A percentile compares a stretch with the other conserved stretches of the same genome.
Conservation (phyloP, 2,888 invertebrate species). For the Darwinula stevensoni region DNA sequence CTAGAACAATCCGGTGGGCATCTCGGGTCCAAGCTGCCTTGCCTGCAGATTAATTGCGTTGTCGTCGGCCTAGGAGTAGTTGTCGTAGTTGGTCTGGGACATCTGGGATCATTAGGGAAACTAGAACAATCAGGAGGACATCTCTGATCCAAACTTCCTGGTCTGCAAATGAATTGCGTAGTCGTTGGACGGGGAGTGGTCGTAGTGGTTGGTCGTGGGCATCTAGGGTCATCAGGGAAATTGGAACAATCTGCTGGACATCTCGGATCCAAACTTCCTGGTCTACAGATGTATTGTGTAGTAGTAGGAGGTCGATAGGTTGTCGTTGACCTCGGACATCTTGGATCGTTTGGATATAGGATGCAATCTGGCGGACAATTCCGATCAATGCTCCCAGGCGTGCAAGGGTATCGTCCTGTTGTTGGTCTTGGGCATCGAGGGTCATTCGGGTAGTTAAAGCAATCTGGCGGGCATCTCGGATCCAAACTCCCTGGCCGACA, state of each 20-base stretch:
- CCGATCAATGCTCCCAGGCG: too few species aligned
- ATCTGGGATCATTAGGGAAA: background rate
- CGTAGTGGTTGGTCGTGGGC: background rate
- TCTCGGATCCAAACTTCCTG: background rate
- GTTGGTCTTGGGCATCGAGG: too few species aligned
- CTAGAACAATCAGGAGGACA: background rate
- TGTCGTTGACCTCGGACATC: too few species aligned
- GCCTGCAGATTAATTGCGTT: background rate
- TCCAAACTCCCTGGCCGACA: too few species aligned
- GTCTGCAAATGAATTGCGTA: background rate
- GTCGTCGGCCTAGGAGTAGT: background rate
- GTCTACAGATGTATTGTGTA: conserved; percentile 1
- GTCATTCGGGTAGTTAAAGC: too few species aligned
- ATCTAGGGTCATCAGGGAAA: conserved; percentile 1
- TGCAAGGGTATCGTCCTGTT: background rate
- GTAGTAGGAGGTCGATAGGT: conserved; percentile 6
- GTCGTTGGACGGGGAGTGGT: background rate
- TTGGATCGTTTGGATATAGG: too few species aligned
- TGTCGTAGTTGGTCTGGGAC: conserved; percentile 1
- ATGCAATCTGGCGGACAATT: too few species aligned
- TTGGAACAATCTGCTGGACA: too few species aligned
- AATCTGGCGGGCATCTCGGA: too few species aligned
- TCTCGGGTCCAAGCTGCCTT: conserved; percentile 1
- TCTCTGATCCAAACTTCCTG: conserved; percentile 1
- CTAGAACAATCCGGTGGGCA: background rate